phyloP scores from a whole-genome alignment of 2,113 vertebrate species.

The Cranoglanis bouderius region DNA sequence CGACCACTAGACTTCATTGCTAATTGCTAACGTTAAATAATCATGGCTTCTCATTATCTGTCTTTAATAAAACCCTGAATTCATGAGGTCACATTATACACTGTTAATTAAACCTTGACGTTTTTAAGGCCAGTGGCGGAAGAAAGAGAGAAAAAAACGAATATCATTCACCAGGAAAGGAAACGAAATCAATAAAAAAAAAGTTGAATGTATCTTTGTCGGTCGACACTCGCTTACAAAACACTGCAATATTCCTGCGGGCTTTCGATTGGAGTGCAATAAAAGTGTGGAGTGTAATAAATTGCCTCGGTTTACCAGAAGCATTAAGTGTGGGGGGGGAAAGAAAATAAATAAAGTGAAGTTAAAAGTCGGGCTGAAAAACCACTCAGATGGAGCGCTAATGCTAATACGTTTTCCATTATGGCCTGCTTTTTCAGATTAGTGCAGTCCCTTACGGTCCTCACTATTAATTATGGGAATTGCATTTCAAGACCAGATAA shows the following conservation, averaged over 20 bases:
- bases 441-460: constrained; percentile 21
- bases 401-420: constrained; percentile 49
- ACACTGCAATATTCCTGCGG: constrained; percentile 38
- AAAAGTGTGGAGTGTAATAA: constrained; percentile 57
- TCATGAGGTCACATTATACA: background rate
- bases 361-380: constrained; percentile 46
- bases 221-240: constrained; percentile 40
- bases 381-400: constrained; percentile 37
- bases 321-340: constrained; percentile 25
- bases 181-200: constrained; percentile 39
- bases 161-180: background rate
- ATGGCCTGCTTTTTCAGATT: constrained; percentile 27
- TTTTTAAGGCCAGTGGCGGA: background rate
- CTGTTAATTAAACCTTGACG: background rate
- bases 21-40: background rate
- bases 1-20: background rate
- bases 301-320: constrained; percentile 49
- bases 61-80: background rate
- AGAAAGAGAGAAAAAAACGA: background rate
- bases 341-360: constrained; percentile 30
- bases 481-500: constrained; percentile 19
- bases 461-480: constrained; percentile 23
- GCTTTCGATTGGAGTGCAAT: constrained; percentile 47
- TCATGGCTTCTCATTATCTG: background rate
- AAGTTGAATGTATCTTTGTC: constrained; percentile 36